Evolutionary conservation across 2,888 invertebrate species (phyloP).

Genomic region (Hesperia comma): DNA sequence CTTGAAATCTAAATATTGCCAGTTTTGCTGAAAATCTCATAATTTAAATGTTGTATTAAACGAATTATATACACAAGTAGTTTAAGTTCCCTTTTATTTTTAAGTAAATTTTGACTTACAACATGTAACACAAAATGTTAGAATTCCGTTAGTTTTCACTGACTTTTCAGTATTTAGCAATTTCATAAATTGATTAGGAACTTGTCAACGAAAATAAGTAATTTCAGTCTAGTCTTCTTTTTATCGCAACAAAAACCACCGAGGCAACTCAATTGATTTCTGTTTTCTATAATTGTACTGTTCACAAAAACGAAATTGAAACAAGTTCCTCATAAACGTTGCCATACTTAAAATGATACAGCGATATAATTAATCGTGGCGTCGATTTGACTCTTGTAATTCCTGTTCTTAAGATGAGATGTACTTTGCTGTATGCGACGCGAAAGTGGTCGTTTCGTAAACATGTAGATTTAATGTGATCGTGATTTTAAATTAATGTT

Average conservation of each 20-base stretch:
- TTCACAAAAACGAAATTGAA: background rate
- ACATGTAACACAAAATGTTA: background rate
- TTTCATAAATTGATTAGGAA: background rate
- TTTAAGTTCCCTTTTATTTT: background rate
- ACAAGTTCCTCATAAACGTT: background rate
- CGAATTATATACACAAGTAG: conserved; percentile 2
- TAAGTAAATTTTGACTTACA: background rate
- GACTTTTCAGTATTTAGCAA: no score
- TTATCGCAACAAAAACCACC: background rate
- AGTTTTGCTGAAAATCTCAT: background rate
- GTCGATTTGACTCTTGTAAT: background rate
- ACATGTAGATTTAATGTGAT: conserved; percentile 70
- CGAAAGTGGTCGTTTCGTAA: conserved; percentile 54
- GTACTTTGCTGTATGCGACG: no score
- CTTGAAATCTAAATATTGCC: background rate
- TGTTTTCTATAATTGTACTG: background rate
- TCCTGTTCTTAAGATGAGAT: background rate
- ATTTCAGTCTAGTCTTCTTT: no score
- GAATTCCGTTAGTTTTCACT: background rate
- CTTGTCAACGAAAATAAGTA: no score
- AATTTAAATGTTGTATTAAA: background rate
- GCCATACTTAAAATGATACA: background rate
- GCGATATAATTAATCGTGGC: background rate
- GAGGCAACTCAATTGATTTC: background rate
- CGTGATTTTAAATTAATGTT: conserved; percentile 57